Evolutionary conservation across 1,140 invertebrate genomes (phyloP), one percentile per base, ranked within the genome.

Genomic region (Drosophila nigromelanica): DNA sequence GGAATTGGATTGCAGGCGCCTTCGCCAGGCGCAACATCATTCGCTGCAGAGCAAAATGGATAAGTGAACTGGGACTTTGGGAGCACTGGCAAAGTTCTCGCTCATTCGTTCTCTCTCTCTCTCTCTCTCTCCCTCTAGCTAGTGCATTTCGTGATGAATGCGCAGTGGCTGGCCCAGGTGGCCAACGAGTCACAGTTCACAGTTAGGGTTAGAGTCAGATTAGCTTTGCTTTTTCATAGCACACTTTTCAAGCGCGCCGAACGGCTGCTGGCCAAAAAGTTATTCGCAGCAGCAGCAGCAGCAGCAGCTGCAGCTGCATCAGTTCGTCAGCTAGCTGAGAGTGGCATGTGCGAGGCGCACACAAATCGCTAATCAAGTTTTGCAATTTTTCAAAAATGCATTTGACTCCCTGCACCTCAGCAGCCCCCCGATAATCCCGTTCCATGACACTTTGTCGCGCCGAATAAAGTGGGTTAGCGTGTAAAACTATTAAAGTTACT

Each of bases 351-450:
- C 45, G 42, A 54, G 54, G 39, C 62, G 72, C 52, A 50, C 61
- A 33, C 12, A 63, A 76, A 70, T 55, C 76, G 80, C 83, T 87
- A 87, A 87, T 89, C 83, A 87, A 89, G 76, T 89, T 87, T 74
- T 79, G 73, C 64, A 74, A 87, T 73, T 87, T 76, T 63, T 67
- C 52, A 63, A 83, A 78, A 70, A 67, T 78, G 35, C 52, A 83
- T 62, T 74, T 73, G 56, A 61, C 69, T 66, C 40, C 30, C 11
- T 35, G 40, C 33, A 14, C 27, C 50, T 15, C 27, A 8, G 11
- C 35, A 6, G n/a, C 11, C 18, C 37, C 30, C 27, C 18, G 27
- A 5, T 7, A 43, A 14, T 37, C 55, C n/a, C 18, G 21, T 45
- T 39, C 35, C 64, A 42, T 15, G 35, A 42, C 64, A 67, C 64